Evolutionary conservation across 2,113 vertebrate genomes (phyloP), one percentile per base, ranked within the genome.

Genomic region (Stigmatopora argus): DNA sequence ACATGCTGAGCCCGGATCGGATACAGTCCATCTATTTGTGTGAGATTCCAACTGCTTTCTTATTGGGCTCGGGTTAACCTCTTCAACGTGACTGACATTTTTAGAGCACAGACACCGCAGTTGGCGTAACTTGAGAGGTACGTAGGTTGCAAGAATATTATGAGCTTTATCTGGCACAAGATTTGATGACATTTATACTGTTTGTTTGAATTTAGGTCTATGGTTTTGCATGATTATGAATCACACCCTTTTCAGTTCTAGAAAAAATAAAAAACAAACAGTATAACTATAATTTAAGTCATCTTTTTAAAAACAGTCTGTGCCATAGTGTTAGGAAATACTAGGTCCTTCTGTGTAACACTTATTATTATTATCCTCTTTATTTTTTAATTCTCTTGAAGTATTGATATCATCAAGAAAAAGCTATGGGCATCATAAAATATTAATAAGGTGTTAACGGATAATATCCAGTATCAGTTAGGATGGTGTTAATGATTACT

Each of bases 31-130:
- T 74, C 80, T 84, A 78, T 87, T 85, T 88, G 82, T 87, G 82
- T 83, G 80, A 85, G 81, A 83, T 86, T 80, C 76, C 86, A 81
- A 86, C 85, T 82, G 74, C 73, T 72, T 69, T 72, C 77, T 64
- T 51, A 66, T 70, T 72, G 69, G 70, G 67, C 71, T n/a, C 56
- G 73, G 70, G 78, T 84, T 88, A 86, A 89, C 85, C 77, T 86
- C 85, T 78, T 86, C 77, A 86, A 69, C 41, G 83, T 85, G 86
- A 90, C 80, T 88, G 87, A 88, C 86, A 82, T 88, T 88, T 89
- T 86, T 83, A 79, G 86, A 89, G 83, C 85, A 82, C 73, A 81
- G 78, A 65, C 82, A 83, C 69, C 69, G 80, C 66, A 59, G 65
- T 77, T 77, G 79, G 74, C 80, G 79, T 15, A 77, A 70, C 65